Conservation (phyloP, 1,140 invertebrate genomes). For the Brachionus angularis region DNA sequence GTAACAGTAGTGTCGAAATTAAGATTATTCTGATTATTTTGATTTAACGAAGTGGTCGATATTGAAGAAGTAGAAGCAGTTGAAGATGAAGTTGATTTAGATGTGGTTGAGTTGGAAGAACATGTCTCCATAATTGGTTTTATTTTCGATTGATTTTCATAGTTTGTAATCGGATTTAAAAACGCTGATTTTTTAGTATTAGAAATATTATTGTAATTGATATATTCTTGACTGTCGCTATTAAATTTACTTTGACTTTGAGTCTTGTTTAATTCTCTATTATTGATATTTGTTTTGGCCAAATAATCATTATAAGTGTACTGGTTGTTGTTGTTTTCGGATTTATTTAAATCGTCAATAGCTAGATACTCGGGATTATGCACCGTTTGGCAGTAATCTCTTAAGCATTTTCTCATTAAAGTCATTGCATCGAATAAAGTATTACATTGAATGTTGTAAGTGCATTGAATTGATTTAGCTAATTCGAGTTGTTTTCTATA, state of each 20-base stretch:
- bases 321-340: conserved; percentile 10
- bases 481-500: conserved; percentile 38
- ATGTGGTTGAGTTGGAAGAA: not conserved
- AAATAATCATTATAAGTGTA: conserved; percentile 34
- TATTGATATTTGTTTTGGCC: not conserved
- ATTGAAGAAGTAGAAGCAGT: not conserved
- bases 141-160: not conserved
- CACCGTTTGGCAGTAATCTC: conserved; percentile 20
- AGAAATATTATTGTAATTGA: not conserved
- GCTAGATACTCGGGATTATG: conserved; percentile 41
- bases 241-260: not conserved
- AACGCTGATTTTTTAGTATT: conserved; percentile 4
- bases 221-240: conserved; percentile 5
- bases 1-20: no score
- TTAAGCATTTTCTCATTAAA: conserved; percentile 39
- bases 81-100: not conserved
- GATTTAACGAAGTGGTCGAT: not conserved
- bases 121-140: conserved; percentile 4
- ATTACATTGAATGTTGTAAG: conserved; percentile 38
- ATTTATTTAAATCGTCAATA: conserved; percentile 13
- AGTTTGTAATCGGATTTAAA: not conserved
- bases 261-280: not conserved
- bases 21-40: not conserved
- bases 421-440: conserved; percentile 37
- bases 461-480: conserved; percentile 42